Conservation (phyloP, 2,888 invertebrate genomes). For the Minunthozetes semirufus region DNA sequence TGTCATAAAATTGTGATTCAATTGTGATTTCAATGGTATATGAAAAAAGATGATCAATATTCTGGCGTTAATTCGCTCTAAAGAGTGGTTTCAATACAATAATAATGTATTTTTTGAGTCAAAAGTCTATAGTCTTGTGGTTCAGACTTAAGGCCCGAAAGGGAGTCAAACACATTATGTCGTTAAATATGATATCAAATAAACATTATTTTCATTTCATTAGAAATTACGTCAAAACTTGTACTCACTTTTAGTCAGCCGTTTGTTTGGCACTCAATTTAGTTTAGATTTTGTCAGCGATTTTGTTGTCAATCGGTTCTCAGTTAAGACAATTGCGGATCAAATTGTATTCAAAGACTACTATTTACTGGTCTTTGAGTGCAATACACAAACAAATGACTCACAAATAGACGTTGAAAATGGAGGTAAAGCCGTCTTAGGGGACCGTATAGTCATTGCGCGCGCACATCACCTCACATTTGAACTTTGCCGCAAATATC, state of each 20-base stretch:
- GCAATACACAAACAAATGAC: neutral
- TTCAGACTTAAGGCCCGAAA: neutral
- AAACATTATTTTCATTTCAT: neutral
- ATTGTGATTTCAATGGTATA: neutral
- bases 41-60: neutral
- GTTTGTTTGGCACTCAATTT: neutral
- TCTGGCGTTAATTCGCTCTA: neutral
- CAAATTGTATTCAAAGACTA: neutral
- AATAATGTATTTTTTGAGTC: conserved; percentile 9
- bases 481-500: too few relatives aligned
- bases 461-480: too few relatives aligned
- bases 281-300: neutral
- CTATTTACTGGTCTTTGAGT: neutral
- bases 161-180: conserved; percentile 18
- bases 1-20: neutral
- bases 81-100: conserved; percentile 9
- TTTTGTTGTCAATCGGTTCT: neutral
- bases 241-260: conserved; percentile 1
- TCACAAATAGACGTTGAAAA: conserved; percentile 12
- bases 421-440: neutral
- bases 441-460: neutral
- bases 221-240: conserved; percentile 17
- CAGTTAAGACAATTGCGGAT: neutral
- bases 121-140: too few relatives aligned
- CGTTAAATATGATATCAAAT: neutral